Conservation (phyloP, 2,113 vertebrate genomes). For the Calyptomena viridis region DNA sequence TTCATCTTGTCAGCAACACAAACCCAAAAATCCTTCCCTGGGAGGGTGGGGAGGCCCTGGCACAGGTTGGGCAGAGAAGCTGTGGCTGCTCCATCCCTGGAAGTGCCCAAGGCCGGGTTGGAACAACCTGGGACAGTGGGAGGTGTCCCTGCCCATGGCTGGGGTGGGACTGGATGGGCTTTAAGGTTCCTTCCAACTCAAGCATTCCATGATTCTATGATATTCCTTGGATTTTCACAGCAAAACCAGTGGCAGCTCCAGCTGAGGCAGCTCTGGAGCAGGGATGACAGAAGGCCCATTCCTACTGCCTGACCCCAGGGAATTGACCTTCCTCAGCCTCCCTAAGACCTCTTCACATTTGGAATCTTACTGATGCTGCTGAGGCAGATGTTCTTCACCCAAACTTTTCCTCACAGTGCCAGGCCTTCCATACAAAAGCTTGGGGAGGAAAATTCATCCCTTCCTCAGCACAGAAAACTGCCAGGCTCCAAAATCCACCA, state of each 20-base stretch:
- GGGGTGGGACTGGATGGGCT: background rate
- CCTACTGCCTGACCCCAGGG: background rate
- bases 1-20: background rate
- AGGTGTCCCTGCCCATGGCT: background rate
- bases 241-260: background rate
- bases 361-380: background rate
- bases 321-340: background rate
- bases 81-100: background rate
- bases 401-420: fast-evolving
- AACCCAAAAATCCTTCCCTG: background rate
- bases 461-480: fast-evolving
- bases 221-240: background rate
- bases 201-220: background rate
- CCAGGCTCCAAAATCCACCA: background rate
- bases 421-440: fast-evolving
- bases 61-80: background rate
- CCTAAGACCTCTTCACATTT: background rate
- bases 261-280: background rate
- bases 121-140: background rate
- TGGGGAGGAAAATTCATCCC: background rate
- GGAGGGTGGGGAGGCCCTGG: background rate
- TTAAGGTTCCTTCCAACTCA: background rate
- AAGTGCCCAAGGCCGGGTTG: background rate
- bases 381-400: no score
- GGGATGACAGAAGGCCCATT: background rate